phyloP scores from a whole-genome alignment of 2,113 vertebrate genomes.

The Megaleporinus macrocephalus region DNA sequence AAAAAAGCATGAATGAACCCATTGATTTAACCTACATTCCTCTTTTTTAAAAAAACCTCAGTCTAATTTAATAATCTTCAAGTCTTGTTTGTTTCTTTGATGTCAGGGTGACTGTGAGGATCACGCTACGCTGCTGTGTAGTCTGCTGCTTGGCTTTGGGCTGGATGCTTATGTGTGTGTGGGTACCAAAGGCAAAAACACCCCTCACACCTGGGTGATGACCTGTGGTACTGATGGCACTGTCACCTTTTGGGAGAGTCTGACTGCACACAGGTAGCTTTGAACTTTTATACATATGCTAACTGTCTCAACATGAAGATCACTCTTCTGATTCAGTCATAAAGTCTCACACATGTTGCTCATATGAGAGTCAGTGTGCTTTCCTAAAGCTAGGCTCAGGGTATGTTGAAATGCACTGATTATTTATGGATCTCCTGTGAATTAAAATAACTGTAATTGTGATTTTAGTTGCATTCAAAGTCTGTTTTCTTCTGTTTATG shows the following conservation, averaged over 20 bases:
- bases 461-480: neutral
- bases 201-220: slow-evolving; percentile 93
- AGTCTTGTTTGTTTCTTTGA: slow-evolving; percentile 42
- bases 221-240: slow-evolving; percentile 89
- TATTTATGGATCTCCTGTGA: too few species aligned
- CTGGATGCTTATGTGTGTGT: slow-evolving; percentile 96
- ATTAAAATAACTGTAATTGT: too few species aligned
- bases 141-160: slow-evolving; percentile 93
- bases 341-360: too few species aligned
- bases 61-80: too few species aligned
- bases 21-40: too few species aligned
- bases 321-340: neutral
- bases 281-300: neutral
- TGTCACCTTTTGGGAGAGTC: slow-evolving; percentile 95
- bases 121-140: slow-evolving; percentile 93
- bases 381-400: too few species aligned
- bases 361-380: too few species aligned
- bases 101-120: slow-evolving; percentile 96
- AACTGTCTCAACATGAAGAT: neutral
- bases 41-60: neutral
- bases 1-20: too few species aligned
- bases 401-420: too few species aligned
- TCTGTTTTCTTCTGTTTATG: neutral
- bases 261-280: slow-evolving; percentile 94
- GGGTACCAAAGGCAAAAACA: slow-evolving; percentile 90